Conservation (phyloP, 2,888 invertebrate species). For the Meiosimyza decipiens region DNA sequence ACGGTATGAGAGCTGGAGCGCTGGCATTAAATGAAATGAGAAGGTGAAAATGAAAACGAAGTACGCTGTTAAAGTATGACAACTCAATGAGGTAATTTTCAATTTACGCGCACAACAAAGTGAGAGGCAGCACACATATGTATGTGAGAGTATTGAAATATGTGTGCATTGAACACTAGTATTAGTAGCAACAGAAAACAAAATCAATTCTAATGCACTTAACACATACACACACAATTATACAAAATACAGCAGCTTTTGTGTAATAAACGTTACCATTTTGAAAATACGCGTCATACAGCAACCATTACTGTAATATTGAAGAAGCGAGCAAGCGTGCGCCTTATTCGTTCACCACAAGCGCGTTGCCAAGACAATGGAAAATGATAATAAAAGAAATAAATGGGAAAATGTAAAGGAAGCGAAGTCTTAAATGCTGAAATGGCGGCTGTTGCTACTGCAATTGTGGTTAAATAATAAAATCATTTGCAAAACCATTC, state of each 20-base stretch:
- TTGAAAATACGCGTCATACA: background rate
- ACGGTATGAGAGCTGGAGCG: background rate
- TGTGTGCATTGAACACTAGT: background rate
- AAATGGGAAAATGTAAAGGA: background rate
- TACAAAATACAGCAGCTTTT: background rate
- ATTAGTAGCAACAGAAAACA: background rate
- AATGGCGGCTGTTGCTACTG: background rate
- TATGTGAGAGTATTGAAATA: background rate
- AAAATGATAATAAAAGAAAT: background rate
- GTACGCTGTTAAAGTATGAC: background rate
- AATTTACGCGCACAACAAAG: background rate
- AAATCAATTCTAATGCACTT: background rate
- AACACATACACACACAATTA: background rate
- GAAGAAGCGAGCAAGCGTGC: background rate
- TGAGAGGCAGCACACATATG: too few species aligned
- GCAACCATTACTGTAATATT: slow-evolving; percentile 3
- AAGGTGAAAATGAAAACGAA: background rate
- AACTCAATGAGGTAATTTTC: background rate
- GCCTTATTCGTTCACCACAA: too few species aligned
- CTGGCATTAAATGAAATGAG: background rate
- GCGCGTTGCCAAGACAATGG: background rate
- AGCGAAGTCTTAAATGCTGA: background rate
- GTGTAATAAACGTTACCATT: slow-evolving; percentile 12
- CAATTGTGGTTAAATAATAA: slow-evolving; percentile 16
- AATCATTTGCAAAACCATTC: slow-evolving; percentile 24